Evolutionary conservation across 1,140 invertebrate species (phyloP).

Genomic region (Teleopsis dalmanni): DNA sequence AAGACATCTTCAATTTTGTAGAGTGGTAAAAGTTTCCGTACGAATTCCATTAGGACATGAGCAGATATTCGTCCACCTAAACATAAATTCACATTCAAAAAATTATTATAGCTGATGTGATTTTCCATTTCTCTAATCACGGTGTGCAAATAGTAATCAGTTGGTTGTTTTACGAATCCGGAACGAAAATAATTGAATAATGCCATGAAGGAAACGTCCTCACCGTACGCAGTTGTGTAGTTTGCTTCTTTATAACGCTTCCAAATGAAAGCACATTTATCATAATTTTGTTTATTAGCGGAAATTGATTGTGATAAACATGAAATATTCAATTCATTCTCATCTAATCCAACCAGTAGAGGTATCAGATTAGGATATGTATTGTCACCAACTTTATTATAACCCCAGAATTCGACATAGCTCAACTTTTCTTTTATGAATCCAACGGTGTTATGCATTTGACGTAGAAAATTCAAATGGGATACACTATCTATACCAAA

Average conservation of each 20-base stretch:
- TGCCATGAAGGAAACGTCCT: constrained; percentile 64
- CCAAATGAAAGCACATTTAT: constrained; percentile 74
- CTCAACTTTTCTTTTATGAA: constrained; percentile 52
- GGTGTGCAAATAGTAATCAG: constrained; percentile 72
- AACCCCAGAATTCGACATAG: constrained; percentile 65
- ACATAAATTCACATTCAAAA: constrained; percentile 49
- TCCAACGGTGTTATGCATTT: constrained; percentile 64
- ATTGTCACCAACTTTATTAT: constrained; percentile 77
- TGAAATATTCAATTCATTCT: constrained; percentile 51
- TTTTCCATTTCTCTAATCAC: constrained; percentile 57
- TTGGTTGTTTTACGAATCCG: constrained; percentile 71
- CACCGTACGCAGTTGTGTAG: constrained; percentile 68
- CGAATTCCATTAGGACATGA: constrained; percentile 44
- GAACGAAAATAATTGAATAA: constrained; percentile 70
- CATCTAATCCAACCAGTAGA: constrained; percentile 58
- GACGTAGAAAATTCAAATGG: constrained; percentile 72
- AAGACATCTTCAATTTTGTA: constrained; percentile 45
- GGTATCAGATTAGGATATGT: constrained; percentile 76
- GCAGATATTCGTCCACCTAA: constrained; percentile 47
- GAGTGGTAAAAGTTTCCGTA: constrained; percentile 32
- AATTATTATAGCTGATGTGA: constrained; percentile 40
- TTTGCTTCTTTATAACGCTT: constrained; percentile 61
- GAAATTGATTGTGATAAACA: constrained; percentile 48
- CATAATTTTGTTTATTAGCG: constrained; percentile 46
- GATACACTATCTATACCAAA: constrained; percentile 84